Evolutionary conservation across 2,888 invertebrate species (phyloP).

Genomic region (Lasioglossum marginatum): DNA sequence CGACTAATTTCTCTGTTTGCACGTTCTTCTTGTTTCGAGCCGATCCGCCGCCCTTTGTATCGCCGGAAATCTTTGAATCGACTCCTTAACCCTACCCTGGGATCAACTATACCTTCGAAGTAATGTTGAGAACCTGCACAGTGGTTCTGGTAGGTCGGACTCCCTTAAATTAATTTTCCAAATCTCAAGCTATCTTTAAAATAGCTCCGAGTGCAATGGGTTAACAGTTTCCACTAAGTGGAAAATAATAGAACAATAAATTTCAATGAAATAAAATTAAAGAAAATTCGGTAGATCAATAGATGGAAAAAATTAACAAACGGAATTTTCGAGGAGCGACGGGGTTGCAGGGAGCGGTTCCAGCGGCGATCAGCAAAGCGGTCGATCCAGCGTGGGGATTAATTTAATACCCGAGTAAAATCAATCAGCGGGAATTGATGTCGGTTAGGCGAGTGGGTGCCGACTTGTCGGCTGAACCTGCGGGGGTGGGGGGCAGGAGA

Average conservation of each 20-base stretch:
- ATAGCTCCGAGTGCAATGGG: no score
- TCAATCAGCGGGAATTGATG: slow-evolving; percentile 82
- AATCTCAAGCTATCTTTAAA: no score
- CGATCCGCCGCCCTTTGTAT: background rate
- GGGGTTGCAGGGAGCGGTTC: slow-evolving; percentile 20
- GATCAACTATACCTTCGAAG: no score
- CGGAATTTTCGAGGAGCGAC: background rate
- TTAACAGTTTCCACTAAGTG: no score
- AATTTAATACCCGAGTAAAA: slow-evolving; percentile 82
- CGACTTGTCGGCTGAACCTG: slow-evolving; percentile 47
- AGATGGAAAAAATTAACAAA: background rate
- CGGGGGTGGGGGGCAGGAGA: slow-evolving; percentile 10
- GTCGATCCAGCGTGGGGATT: slow-evolving; percentile 66
- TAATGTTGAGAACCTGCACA: no score
- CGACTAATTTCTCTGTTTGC: background rate
- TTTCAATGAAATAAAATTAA: background rate
- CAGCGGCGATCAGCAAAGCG: slow-evolving; percentile 43
- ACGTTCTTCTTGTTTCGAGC: background rate
- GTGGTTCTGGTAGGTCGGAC: no score
- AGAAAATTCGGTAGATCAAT: background rate
- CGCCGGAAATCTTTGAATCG: background rate
- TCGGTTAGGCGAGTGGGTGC: slow-evolving; percentile 74
- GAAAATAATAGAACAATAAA: background rate
- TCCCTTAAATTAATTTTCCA: no score
- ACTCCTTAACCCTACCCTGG: background rate